These are phyloP conservation scores for Hyposoter dolosus DNA, from an alignment of 2,888 invertebrate genomes.

Conservation along the genomic window DNA sequence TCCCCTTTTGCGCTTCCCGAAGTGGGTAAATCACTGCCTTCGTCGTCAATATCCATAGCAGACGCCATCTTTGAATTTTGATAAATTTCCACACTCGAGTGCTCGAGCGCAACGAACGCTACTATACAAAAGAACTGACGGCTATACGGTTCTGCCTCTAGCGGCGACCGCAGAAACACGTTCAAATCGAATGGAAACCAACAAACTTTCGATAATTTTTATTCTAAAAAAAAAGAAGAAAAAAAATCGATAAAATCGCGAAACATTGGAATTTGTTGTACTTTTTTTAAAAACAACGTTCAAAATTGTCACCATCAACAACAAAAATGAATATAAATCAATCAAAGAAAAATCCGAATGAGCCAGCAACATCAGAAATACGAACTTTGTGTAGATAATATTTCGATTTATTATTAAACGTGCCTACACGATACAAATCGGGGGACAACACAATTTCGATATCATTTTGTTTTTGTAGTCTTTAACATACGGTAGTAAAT, in stretches of 20 bases:
- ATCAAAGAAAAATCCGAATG: neutral
- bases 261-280: neutral
- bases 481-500: constrained; percentile 80
- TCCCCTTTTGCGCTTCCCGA: constrained; percentile 95
- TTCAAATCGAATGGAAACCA: too few relatives aligned
- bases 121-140: neutral
- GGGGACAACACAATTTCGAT: constrained; percentile 82
- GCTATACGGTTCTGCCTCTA: too few relatives aligned
- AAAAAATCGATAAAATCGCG: too few relatives aligned
- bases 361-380: constrained; percentile 21
- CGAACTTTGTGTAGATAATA: constrained; percentile 76
- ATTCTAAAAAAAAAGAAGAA: neutral
- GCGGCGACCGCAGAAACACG: too few relatives aligned
- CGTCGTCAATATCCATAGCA: constrained; percentile 97
- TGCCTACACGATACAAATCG: constrained; percentile 83
- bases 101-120: constrained; percentile 25
- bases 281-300: neutral
- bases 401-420: constrained; percentile 84
- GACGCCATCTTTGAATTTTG: constrained; percentile 84
- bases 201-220: neutral
- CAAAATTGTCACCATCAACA: neutral
- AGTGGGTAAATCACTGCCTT: constrained; percentile 95
- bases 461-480: constrained; percentile 71
- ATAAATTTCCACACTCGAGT: constrained; percentile 56
- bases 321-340: neutral